Conservation (phyloP, 2,113 vertebrate genomes). For the Gallinago jamesoni region DNA sequence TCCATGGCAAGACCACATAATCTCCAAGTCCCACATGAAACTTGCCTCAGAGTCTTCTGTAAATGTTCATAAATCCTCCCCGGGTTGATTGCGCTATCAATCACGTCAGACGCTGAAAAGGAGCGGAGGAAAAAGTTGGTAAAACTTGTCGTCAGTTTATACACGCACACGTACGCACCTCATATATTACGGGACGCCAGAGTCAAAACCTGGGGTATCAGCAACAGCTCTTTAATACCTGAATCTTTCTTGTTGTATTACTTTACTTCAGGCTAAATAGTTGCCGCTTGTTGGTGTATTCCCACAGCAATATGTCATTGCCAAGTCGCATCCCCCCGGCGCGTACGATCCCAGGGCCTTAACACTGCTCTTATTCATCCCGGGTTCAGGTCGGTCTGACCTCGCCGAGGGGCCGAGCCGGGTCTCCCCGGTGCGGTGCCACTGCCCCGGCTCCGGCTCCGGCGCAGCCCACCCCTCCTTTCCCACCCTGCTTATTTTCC, state of each 20-base stretch:
- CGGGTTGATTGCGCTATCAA: slow-evolving; percentile 23
- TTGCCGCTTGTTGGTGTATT: slow-evolving; percentile 33
- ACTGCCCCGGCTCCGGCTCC: not conserved
- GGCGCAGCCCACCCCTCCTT: not conserved
- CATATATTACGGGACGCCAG: not conserved
- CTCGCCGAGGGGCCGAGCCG: not conserved
- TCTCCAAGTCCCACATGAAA: slow-evolving; percentile 63
- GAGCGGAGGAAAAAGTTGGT: slow-evolving; percentile 45
- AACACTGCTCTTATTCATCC: slow-evolving; percentile 43
- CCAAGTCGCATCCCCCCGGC: slow-evolving; percentile 36
- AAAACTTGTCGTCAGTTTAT: slow-evolving; percentile 39
- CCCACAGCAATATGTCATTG: slow-evolving; percentile 53
- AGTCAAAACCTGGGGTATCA: not conserved
- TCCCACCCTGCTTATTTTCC: not conserved
- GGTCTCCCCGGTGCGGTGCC: not conserved
- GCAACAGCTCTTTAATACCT: slow-evolving; percentile 9
- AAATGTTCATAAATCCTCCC: slow-evolving; percentile 57
- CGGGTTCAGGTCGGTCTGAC: not conserved
- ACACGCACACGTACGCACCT: not conserved
- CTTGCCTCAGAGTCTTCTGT: slow-evolving; percentile 49
- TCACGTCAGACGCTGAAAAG: slow-evolving; percentile 30
- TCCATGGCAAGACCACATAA: slow-evolving; percentile 48
- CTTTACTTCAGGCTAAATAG: slow-evolving; percentile 35
- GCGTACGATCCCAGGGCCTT: not conserved
- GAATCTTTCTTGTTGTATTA: slow-evolving; percentile 2